phyloP scores from a whole-genome alignment of 2,113 vertebrate species.

The Mohoua ochrocephala region DNA sequence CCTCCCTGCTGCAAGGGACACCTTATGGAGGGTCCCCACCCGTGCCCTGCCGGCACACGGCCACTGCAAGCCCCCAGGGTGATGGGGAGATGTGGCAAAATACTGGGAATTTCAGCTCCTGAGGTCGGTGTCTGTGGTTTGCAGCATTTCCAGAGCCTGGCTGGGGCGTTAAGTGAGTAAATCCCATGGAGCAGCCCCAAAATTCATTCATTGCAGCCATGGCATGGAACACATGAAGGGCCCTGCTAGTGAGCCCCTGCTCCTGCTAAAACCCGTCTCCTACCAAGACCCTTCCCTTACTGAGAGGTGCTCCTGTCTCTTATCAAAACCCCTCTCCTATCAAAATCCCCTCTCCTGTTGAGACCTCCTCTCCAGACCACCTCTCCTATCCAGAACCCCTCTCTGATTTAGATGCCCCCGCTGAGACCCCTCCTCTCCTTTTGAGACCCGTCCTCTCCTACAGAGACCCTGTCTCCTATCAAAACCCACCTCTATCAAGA shows the following conservation, averaged over 20 bases:
- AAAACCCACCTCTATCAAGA: neutral
- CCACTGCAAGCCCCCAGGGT: rapidly evolving
- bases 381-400: neutral
- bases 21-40: neutral
- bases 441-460: neutral
- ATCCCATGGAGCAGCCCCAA: neutral
- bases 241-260: rapidly evolving
- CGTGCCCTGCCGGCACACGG: neutral
- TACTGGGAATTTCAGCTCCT: neutral
- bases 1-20: rapidly evolving
- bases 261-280: neutral
- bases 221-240: rapidly evolving
- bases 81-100: neutral
- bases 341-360: neutral
- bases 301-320: neutral
- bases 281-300: neutral
- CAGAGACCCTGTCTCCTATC: neutral
- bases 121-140: neutral
- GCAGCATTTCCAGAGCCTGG: neutral
- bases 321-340: neutral
- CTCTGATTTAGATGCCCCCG: neutral
- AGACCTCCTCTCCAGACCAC: neutral
- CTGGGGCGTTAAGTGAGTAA: neutral
- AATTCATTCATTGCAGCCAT: rapidly evolving
- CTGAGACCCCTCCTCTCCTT: neutral